These are phyloP conservation scores for Cisticola juncidis DNA, from an alignment of 2,113 vertebrate genomes.

Conservation along the genomic window DNA sequence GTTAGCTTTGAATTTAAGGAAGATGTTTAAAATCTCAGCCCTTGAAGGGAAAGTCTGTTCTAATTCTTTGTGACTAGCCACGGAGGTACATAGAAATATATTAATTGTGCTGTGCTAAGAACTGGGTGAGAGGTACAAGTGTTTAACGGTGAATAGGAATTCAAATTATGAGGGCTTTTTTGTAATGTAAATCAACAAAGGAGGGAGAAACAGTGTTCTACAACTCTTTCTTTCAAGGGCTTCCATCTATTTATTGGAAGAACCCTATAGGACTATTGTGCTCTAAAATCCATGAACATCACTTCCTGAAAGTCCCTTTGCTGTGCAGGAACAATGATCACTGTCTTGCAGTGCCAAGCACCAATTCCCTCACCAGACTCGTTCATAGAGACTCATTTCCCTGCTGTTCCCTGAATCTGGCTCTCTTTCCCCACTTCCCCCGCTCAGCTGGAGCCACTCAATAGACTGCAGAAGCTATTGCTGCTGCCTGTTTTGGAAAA, in stretches of 20 bases:
- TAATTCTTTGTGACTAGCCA: not conserved
- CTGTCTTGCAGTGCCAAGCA: not conserved
- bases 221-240: not conserved
- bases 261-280: not conserved
- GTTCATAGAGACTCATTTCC: not conserved
- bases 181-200: not conserved
- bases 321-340: not conserved
- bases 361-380: not conserved
- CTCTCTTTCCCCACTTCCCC: not conserved
- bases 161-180: not conserved
- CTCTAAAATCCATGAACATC: not conserved
- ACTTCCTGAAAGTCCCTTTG: not conserved
- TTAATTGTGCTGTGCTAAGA: not conserved
- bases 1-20: not conserved
- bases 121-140: not conserved
- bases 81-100: not conserved
- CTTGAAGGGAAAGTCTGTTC: not conserved
- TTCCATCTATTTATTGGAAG: not conserved
- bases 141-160: not conserved
- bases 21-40: not conserved
- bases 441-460: not conserved
- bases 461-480: not conserved
- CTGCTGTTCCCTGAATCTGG: not conserved
- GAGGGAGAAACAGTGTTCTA: not conserved
- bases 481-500: not conserved